phyloP scores from a whole-genome alignment of 1,140 invertebrate species.

The Helicoverpa zea region DNA sequence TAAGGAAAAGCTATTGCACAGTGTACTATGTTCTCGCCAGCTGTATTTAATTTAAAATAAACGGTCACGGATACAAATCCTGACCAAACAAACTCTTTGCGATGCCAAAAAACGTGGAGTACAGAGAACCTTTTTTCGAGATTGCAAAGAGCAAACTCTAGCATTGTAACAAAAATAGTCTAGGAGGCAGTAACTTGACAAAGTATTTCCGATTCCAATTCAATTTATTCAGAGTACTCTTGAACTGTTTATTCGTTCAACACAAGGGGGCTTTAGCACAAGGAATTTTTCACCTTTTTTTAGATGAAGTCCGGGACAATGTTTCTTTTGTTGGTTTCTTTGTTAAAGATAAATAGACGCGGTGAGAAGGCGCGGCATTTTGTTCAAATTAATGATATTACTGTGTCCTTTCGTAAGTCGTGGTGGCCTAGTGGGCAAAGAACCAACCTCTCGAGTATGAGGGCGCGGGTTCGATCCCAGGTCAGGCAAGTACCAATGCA shows the following conservation, averaged over 20 bases:
- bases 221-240: slow-evolving; percentile 62
- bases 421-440: no score
- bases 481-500: no score
- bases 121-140: slow-evolving; percentile 34
- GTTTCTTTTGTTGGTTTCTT: slow-evolving; percentile 43
- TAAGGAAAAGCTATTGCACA: no score
- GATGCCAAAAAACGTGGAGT: neutral
- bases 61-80: slow-evolving; percentile 2
- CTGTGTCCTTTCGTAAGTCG: slow-evolving; percentile 10
- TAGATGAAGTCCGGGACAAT: slow-evolving; percentile 16
- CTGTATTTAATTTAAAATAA: slow-evolving; percentile 5
- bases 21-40: neutral
- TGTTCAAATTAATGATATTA: slow-evolving; percentile 44
- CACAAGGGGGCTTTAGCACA: slow-evolving; percentile 41
- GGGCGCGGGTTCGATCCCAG: no score
- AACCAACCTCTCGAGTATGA: no score
- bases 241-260: slow-evolving; percentile 50
- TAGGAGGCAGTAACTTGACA: slow-evolving; percentile 34
- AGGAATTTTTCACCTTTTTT: slow-evolving; percentile 47
- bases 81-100: slow-evolving; percentile 15
- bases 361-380: slow-evolving; percentile 2
- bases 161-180: slow-evolving; percentile 41
- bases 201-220: slow-evolving; percentile 62
- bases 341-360: slow-evolving; percentile 36
- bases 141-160: slow-evolving; percentile 37